Percentiles rank a stretch among this genome's conserved stretches.
phyloP scores from a whole-genome alignment of 2,113 vertebrate genomes.

The Dunckerocampus dactyliophorus region DNA sequence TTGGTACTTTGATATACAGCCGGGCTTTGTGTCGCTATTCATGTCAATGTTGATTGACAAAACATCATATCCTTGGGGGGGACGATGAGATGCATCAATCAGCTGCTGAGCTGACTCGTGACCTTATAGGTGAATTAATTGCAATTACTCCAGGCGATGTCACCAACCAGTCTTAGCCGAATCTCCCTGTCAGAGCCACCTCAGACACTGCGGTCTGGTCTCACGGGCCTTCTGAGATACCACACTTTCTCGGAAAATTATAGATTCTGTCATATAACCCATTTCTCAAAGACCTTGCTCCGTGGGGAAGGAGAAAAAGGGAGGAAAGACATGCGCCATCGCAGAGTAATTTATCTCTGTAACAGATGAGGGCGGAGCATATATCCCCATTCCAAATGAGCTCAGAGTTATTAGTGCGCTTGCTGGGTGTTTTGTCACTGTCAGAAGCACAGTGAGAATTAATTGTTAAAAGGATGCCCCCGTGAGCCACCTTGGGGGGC shows the following conservation, averaged over 20 bases:
- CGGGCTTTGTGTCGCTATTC: slow-evolving; percentile 31
- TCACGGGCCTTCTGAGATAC: slow-evolving; percentile 30
- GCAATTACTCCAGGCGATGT: slow-evolving; percentile 31
- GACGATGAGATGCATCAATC: slow-evolving; percentile 52
- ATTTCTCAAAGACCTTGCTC: slow-evolving; percentile 60
- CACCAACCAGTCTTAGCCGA: slow-evolving; percentile 35
- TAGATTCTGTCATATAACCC: slow-evolving; percentile 61
- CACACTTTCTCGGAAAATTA: slow-evolving; percentile 51
- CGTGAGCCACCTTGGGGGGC: slow-evolving; percentile 68
- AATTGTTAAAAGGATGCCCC: slow-evolving; percentile 76
- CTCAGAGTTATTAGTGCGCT: slow-evolving; percentile 73
- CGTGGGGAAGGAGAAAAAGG: slow-evolving; percentile 24
- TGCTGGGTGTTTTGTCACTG: slow-evolving; percentile 77
- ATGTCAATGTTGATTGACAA: slow-evolving; percentile 30
- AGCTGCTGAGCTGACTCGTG: slow-evolving; percentile 23
- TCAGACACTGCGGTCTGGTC: slow-evolving; percentile 16
- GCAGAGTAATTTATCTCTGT: slow-evolving; percentile 57
- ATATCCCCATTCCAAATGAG: slow-evolving; percentile 75
- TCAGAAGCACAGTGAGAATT: slow-evolving; percentile 77
- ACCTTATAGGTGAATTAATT: slow-evolving; percentile 34
- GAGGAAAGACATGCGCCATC: slow-evolving; percentile 36
- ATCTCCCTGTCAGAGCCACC: slow-evolving; percentile 14
- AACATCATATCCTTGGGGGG: slow-evolving; percentile 34
- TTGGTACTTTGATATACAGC: slow-evolving; percentile 45
- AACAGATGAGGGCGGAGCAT: slow-evolving; percentile 55